phyloP scores from a whole-genome alignment of 2,113 vertebrate species.

The Gavia stellata region DNA sequence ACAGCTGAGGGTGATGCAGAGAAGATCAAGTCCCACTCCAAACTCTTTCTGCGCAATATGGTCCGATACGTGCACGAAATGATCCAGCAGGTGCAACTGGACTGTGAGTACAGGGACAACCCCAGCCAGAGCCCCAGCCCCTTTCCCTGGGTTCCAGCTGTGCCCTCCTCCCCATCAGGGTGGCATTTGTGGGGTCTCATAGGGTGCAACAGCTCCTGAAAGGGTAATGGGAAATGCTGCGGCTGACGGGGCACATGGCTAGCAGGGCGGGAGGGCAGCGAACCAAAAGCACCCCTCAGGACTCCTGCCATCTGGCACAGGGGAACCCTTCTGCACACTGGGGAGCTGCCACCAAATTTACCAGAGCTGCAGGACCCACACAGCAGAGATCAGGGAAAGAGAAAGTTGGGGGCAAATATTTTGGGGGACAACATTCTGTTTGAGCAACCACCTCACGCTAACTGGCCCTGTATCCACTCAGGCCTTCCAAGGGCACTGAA shows the following conservation, averaged over 20 bases:
- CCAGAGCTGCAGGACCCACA: background rate
- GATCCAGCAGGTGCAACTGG: background rate
- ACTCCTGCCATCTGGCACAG: background rate
- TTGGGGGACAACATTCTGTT: background rate
- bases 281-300: background rate
- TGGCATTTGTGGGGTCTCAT: background rate
- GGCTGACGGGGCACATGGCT: background rate
- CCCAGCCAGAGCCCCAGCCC: background rate
- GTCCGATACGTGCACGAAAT: background rate
- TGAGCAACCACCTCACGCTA: background rate
- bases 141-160: background rate
- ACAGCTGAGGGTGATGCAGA: accelerated
- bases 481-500: background rate
- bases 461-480: accelerated
- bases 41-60: background rate
- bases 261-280: background rate
- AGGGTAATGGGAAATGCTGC: background rate
- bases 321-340: background rate
- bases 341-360: background rate
- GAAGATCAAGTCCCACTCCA: background rate
- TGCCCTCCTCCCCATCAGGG: background rate
- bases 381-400: background rate
- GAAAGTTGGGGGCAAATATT: background rate
- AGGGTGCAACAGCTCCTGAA: background rate
- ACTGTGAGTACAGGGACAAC: background rate